Percentiles rank a stretch among this genome's conserved stretches.
Conservation (phyloP, 2,888 invertebrate genomes). For the Andricus quercusramuli region DNA sequence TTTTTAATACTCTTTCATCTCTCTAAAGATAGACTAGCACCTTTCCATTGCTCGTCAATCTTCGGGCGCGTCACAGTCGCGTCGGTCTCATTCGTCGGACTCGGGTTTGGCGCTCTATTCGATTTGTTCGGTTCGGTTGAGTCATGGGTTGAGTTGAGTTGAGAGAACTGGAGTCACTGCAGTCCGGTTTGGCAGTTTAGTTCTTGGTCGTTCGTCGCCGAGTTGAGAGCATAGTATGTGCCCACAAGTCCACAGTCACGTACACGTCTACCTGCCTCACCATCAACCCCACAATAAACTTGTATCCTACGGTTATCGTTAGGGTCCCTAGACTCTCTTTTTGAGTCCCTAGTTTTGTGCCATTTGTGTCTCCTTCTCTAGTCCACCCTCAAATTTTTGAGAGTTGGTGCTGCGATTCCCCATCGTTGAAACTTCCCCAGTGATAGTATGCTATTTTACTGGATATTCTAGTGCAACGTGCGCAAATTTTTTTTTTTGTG, state of each 20-base stretch:
- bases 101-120: conserved; percentile 38
- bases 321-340: conserved; percentile 52
- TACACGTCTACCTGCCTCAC: conserved; percentile 69
- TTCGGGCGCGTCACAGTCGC: conserved; percentile 1
- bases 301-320: conserved; percentile 75
- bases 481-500: conserved; percentile 8
- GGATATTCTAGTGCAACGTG: conserved; percentile 40
- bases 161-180: conserved; percentile 24
- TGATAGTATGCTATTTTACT: conserved; percentile 40
- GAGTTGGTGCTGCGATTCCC: background rate
- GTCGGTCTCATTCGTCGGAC: conserved; percentile 17
- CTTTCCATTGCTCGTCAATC: background rate
- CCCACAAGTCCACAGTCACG: conserved; percentile 70
- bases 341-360: background rate
- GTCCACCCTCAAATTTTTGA: conserved; percentile 18
- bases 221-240: conserved; percentile 71
- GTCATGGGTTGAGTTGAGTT: background rate
- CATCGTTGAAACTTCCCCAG: background rate
- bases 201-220: conserved; percentile 56
- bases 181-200: conserved; percentile 41
- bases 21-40: background rate
- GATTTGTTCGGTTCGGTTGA: conserved; percentile 15
- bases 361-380: conserved; percentile 2
- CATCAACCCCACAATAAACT: conserved; percentile 72
- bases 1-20: background rate